Evolutionary conservation across 1,140 invertebrate genomes (phyloP), one percentile per base, ranked within the genome.

Genomic region (Lepidurus packardi): DNA sequence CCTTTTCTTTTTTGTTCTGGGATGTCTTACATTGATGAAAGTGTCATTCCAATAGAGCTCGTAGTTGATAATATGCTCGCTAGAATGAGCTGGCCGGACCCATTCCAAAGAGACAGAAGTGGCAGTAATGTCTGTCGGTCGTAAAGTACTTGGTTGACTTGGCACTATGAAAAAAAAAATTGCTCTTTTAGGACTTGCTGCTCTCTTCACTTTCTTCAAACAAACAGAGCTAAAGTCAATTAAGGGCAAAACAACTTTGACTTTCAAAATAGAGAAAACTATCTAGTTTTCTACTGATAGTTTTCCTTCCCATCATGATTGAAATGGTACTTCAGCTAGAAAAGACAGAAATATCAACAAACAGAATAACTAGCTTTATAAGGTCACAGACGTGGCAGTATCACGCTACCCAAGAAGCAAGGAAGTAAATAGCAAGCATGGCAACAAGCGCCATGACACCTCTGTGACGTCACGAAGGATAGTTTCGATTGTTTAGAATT

Each of bases 31-130:
- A 88, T 94, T 93, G 10, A 93, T 92, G 82, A 94, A 96, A 34
- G 96, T 97, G 84, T 98, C 96, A 86, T 98, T 98, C 93, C 94
- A 98, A 83, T 98, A 98, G 3, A 99, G 88, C 87, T 97, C 95
- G 86, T 98, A 98, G 82, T 93, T 94, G 73, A 95, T 90, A 83
- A 98, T 96, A 85, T 92, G 94, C 84, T 97, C 94, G 77, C 93
- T 92, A 77, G 93, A 92, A 87, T 96, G 94, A 81, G 91, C 88
- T 16, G 97, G 96, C 83, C 92, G 91, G 77, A 89, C 91, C 97
- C 97, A 99, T 81, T 91, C 90, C 81, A 98, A 88, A 77, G 91
- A 92, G 74, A 97, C 93, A 76, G 91, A 89, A 43, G 91, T 93
- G 1, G 86, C 82, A 84, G 94, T 92, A 77, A 92, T 90, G 83